Evolutionary conservation across 2,113 vertebrate genomes (phyloP).

Genomic region (Megaceryle torquata): DNA sequence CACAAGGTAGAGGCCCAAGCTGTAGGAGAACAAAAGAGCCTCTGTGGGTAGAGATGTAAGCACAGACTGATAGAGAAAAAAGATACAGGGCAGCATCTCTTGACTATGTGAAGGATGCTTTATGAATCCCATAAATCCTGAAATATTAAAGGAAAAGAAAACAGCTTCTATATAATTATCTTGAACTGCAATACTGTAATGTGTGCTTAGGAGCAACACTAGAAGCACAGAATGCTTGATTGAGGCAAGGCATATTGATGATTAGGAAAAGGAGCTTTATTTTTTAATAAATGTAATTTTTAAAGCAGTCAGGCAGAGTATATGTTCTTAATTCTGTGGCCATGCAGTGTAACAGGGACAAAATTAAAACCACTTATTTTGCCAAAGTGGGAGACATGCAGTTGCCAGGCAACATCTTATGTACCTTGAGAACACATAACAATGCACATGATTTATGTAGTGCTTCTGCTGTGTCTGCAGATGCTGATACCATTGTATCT

Average conservation of each 20-base stretch:
- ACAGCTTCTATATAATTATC: neutral
- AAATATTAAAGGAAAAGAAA: neutral
- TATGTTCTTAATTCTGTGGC: neutral
- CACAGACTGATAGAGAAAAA: neutral
- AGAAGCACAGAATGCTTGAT: neutral
- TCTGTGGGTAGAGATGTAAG: neutral
- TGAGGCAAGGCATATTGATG: neutral
- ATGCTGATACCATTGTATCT: neutral
- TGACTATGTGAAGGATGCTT: neutral
- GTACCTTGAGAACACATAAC: conserved; percentile 1
- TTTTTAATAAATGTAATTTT: neutral
- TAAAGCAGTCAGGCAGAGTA: neutral
- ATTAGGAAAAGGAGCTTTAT: neutral
- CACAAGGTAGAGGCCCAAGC: neutral
- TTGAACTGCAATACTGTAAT: neutral
- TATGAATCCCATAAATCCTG: neutral
- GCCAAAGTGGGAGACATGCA: neutral
- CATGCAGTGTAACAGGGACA: neutral
- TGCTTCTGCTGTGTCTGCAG: neutral
- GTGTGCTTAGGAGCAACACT: neutral
- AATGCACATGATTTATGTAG: conserved; percentile 1
- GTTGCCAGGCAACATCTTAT: conserved; percentile 61
- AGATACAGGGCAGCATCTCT: neutral
- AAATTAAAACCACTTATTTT: conserved; percentile 23
- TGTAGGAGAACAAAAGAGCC: neutral